These are phyloP conservation scores for Stenodema calcarata DNA, from an alignment of 2,888 invertebrate species.

Conservation along the genomic window DNA sequence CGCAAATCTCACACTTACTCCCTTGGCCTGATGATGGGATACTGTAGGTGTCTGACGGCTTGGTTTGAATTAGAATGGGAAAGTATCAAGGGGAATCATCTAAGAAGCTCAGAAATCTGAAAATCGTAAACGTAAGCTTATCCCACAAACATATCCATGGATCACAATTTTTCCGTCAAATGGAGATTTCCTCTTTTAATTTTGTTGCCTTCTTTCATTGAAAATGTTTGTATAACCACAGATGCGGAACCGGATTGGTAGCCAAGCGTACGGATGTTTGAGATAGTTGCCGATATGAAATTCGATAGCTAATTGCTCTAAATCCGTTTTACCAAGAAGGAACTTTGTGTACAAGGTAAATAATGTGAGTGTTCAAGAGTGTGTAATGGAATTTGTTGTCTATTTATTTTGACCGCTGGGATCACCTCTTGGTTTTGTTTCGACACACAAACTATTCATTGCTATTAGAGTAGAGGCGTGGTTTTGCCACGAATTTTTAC, in stretches of 20 bases:
- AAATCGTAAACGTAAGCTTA: too few relatives aligned
- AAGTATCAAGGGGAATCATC: too few relatives aligned
- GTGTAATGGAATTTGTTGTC: not conserved
- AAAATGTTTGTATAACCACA: conserved; percentile 41
- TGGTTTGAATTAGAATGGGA: too few relatives aligned
- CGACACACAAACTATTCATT: not conserved
- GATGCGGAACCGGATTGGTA: conserved; percentile 54
- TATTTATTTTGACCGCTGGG: not conserved
- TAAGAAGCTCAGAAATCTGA: too few relatives aligned
- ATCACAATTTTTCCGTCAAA: too few relatives aligned
- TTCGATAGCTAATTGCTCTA: not conserved
- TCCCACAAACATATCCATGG: too few relatives aligned
- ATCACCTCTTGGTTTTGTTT: not conserved
- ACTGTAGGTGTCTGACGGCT: too few relatives aligned
- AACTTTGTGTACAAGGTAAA: conserved; percentile 38
- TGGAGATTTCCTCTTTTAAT: too few relatives aligned
- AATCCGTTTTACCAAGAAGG: conserved; percentile 14
- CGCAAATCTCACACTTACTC: too few relatives aligned
- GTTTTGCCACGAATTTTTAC: too few relatives aligned
- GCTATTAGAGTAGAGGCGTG: not conserved
- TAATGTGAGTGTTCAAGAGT: not conserved
- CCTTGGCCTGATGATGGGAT: too few relatives aligned
- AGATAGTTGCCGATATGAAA: conserved; percentile 31
- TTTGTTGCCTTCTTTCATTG: conserved; percentile 12
- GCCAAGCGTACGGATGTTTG: conserved; percentile 54